Evolutionary conservation across 2,113 vertebrate species (phyloP).

Genomic region (Podarcis raffonei): DNA sequence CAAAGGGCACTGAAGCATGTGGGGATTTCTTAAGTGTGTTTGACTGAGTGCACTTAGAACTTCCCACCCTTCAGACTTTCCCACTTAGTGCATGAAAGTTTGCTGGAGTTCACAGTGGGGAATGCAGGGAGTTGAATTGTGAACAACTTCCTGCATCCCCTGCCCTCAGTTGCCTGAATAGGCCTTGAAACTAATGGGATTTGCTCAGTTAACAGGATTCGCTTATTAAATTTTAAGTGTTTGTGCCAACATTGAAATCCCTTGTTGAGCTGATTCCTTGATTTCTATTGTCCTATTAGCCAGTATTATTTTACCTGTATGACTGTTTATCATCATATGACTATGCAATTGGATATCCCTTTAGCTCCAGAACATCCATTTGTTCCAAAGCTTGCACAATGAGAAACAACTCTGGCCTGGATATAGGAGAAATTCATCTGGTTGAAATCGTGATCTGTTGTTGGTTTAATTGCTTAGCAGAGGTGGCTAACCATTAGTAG

Average conservation of each 20-base stretch:
- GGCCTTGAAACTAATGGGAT: background rate
- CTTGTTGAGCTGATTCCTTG: too few species aligned
- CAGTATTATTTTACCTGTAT: background rate
- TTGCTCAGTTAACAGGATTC: background rate
- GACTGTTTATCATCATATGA: background rate
- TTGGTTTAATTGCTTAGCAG: too few species aligned
- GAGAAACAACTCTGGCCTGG: background rate
- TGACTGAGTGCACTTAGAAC: too few species aligned
- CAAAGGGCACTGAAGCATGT: too few species aligned
- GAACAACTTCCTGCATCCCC: too few species aligned
- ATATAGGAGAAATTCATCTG: background rate
- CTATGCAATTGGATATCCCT: background rate
- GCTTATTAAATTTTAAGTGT: background rate
- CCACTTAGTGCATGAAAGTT: too few species aligned
- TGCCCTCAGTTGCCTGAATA: too few species aligned
- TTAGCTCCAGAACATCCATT: background rate
- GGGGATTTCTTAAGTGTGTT: too few species aligned
- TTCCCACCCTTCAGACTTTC: too few species aligned
- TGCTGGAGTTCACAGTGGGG: too few species aligned
- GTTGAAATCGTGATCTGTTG: background rate
- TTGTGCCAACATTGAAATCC: background rate
- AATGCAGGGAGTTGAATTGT: too few species aligned
- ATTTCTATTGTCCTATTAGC: background rate
- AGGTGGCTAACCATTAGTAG: background rate
- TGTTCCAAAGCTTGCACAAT: background rate